Evolutionary conservation across 2,888 invertebrate genomes (phyloP).

Genomic region (Noctua janthina): DNA sequence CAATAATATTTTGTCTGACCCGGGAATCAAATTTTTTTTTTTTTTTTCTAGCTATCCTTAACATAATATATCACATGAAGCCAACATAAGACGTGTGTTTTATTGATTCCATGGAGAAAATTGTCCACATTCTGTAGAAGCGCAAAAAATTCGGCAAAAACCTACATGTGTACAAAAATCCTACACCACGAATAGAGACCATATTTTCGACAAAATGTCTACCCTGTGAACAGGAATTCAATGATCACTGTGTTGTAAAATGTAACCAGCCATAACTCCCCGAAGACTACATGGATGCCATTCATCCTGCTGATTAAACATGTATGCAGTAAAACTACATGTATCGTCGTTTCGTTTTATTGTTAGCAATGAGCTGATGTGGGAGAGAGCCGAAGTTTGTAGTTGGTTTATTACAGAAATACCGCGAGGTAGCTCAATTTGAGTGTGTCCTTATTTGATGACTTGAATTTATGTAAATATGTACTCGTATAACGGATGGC

Average conservation of each 20-base stretch:
- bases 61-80: too few species aligned
- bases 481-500: too few species aligned
- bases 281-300: constrained; percentile 42
- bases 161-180: not conserved
- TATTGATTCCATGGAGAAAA: too few species aligned
- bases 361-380: not conserved
- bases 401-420: not conserved
- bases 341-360: constrained; percentile 28
- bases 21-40: too few species aligned
- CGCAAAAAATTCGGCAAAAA: not conserved
- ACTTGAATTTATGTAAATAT: not conserved
- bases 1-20: too few species aligned
- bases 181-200: too few species aligned
- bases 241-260: constrained; percentile 26
- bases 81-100: too few species aligned
- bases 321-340: constrained; percentile 38
- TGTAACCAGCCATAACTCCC: constrained; percentile 25
- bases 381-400: not conserved
- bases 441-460: not conserved
- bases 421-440: not conserved
- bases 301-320: constrained; percentile 38
- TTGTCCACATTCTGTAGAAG: too few species aligned
- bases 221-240: constrained; percentile 8
- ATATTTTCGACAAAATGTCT: not conserved
- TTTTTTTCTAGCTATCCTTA: too few species aligned